Evolutionary conservation across 2,797 vertebrate genomes (phyloP), one percentile per base, ranked within the genome.

Genomic region (Lacerta bilineata): DNA sequence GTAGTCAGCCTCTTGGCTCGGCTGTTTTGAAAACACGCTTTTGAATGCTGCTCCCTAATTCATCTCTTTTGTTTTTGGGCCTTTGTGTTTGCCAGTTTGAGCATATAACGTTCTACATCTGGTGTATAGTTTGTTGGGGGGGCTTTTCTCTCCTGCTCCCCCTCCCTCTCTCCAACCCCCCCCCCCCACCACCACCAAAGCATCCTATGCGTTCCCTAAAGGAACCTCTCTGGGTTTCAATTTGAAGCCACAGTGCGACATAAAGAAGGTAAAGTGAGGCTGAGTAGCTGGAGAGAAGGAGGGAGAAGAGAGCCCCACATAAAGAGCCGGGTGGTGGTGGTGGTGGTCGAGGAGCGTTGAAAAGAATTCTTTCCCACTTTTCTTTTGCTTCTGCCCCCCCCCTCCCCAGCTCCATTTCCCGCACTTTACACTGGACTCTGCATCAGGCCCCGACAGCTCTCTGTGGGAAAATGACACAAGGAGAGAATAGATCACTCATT

Each of bases 61-160:
- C 98, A 98, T 93, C 94, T 96, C 98, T 98, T 98, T 99, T 98
- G 98, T 98, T 98, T 99, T 98, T 98, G 96, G 59, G 94, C 95
- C 97, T 98, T 99, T 99, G 98, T 99, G 97, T 98, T 98, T 99
- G 98, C 98, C 98, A 98, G 98, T 98, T 98, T 99, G 98, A 99
- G 98, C 99, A 99, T 99, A 98, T 99, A 99, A 99, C 98, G 97
- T 99, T 98, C 98, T 98, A 98, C 99, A 99, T 99, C 98, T 99
- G 98, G 96, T 98, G 97, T 98, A 98, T 98, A 98, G 98, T 98
- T 98, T 98, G 98, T 98, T 98, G 98, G 97, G 33, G 33, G 97
- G 97, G 96, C 97, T 98, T 97, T 97, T 97, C 97, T 41, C 85
- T 17, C 25, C 20, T 11, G 43, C 39, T 43, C 55, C 18, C 29